Evolutionary conservation across 2,797 vertebrate genomes (phyloP), one percentile per base, ranked within the genome.

Genomic region (Leptoclinus maculatus): DNA sequence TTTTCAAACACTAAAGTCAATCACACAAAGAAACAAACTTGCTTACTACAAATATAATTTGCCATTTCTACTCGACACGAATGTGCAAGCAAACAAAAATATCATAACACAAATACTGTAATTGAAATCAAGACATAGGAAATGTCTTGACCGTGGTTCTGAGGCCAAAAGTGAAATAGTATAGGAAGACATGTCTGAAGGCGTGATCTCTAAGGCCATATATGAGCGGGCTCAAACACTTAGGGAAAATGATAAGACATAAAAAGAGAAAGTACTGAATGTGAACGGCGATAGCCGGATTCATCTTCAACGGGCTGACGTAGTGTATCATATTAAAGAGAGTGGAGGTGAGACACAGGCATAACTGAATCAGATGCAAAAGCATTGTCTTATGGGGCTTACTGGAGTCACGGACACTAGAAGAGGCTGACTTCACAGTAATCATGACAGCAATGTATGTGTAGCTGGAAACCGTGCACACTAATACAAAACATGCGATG

Each of bases 181-280:
- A 74, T 68, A 53, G 87, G 39, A 94, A 92, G 57, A 87, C 36
- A 0, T 29, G 49, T 29, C 76, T 88, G 13, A 95, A 89, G 3
- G 78, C 70, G 5, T 88, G 72, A 29, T 95, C 93, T 79, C 91
- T 93, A 43, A 94, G 84, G 54, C 93, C 93, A 3, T 93, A 94
- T 54, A 95, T 84, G 14, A 94, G 87, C 0, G 91, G 89, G 54
- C 89, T 93, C 69, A 94, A 70, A 81, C 83, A 92, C 54, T 85
- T 93, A 0, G 91, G 93, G 49, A 94, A 82, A 76, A 94, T 65
- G 0, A 94, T 74, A 0, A 94, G 67, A 34, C 49, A 2, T 8
- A 92, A 39, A 71, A 93, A 94, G 70, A 93, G 74, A 14, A 11
- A 0, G 2, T 88, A 89, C 17, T 80, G 74, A 57, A 87, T 11